A percentile compares a stretch with the other conserved stretches of the same genome.
Evolutionary conservation across 2,113 vertebrate genomes (phyloP).

Genomic region (Mungos mungo): DNA sequence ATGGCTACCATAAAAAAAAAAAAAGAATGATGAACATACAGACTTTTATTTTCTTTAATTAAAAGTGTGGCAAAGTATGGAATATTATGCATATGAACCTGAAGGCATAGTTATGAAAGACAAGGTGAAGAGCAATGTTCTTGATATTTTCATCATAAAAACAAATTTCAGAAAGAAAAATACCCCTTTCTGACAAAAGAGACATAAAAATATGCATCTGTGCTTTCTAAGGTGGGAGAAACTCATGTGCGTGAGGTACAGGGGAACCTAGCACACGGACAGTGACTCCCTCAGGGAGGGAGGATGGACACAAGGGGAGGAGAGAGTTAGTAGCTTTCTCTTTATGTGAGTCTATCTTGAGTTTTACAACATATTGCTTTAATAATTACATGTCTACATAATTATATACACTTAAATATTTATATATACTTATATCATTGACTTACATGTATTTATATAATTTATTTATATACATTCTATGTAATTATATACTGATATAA

Average conservation of each 20-base stretch:
- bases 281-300: too few species aligned
- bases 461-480: conserved; percentile 9
- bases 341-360: neutral
- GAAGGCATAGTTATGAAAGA: neutral
- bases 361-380: neutral
- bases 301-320: neutral
- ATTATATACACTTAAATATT: conserved; percentile 16
- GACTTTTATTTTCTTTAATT: neutral
- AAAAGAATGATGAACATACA: neutral
- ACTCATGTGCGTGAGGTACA: neutral
- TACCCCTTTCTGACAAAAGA: neutral
- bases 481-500: neutral
- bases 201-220: neutral
- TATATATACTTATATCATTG: neutral
- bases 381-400: neutral
- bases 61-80: neutral
- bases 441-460: neutral
- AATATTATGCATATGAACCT: neutral
- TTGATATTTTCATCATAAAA: neutral
- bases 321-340: neutral
- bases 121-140: neutral
- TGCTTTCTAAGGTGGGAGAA: neutral
- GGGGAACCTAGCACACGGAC: too few species aligned
- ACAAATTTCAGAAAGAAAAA: neutral
- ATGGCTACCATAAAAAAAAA: neutral